Percentiles rank a stretch among this genome's conserved stretches.
phyloP scores from a whole-genome alignment of 2,888 invertebrate genomes.

The Zygothrica quintamaculata region DNA sequence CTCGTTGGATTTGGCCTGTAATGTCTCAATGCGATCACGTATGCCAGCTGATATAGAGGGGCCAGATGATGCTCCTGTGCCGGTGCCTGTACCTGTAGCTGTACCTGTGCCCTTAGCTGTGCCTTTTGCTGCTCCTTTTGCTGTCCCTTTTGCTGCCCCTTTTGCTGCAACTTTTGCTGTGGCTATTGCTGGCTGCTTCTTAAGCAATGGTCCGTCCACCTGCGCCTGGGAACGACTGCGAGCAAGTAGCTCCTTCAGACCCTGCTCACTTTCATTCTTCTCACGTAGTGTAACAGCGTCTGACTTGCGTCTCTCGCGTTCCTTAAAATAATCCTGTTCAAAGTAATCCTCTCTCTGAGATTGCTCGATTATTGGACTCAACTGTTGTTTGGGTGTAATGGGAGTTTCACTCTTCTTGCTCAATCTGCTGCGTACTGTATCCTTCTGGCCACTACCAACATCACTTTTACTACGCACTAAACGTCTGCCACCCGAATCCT shows the following conservation, averaged over 20 bases:
- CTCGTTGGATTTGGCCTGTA: conserved; percentile 84
- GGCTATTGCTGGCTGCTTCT: conserved; percentile 55
- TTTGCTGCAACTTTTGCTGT: conserved; percentile 46
- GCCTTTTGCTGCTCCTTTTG: conserved; percentile 9
- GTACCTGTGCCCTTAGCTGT: conserved; percentile 47
- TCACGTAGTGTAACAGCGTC: conserved; percentile 82
- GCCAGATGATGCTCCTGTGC: no score
- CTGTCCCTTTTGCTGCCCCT: conserved; percentile 40
- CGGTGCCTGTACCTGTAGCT: background rate
- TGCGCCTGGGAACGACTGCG: conserved; percentile 77
- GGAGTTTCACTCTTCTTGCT: conserved; percentile 82
- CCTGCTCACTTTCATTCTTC: conserved; percentile 80
- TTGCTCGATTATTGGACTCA: conserved; percentile 92
- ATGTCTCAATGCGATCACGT: conserved; percentile 75
- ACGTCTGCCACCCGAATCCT: conserved; percentile 85
- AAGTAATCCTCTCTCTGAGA: conserved; percentile 89
- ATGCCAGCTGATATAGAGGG: conserved; percentile 84
- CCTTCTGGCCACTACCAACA: conserved; percentile 85
- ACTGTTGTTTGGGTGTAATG: conserved; percentile 85
- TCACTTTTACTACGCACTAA: conserved; percentile 88
- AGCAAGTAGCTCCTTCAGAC: conserved; percentile 74
- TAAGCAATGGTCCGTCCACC: conserved; percentile 85
- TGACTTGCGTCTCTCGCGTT: conserved; percentile 82
- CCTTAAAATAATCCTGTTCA: conserved; percentile 83
- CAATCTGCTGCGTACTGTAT: conserved; percentile 47